Base-by-base conservation (phyloP, 1,140 invertebrate species). In the Chrysomallon squamiferum region DNA sequence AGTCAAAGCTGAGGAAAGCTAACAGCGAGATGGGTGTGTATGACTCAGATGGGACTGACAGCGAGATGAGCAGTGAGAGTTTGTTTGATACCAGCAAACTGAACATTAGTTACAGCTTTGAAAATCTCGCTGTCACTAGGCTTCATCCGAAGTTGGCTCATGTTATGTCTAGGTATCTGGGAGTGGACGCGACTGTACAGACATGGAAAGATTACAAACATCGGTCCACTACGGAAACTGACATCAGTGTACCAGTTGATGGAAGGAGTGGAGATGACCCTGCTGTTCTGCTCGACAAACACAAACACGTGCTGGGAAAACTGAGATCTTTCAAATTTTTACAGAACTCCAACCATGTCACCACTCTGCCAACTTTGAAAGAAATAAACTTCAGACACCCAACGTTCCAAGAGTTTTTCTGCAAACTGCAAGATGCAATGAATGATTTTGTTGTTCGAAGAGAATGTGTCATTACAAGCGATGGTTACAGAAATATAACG, bases 391-490 rank as follows among this genome's bases (percentile, higher is more conserved):
- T 71, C 47, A 41, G 29, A 7, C 27, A 29, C 0, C 57, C 65
- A 6, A 63, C 62, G 35, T 45, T 15, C 35, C 35, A 57, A 2
- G 52, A 65, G 0, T 74, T 71, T 29, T 50, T 43, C 25, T 54
- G 43, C 7, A 66, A 56, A 13, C 38, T 72, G 18, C 15, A 67
- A 2, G 43, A 52, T 47, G 60, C 73, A 32, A 54, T 74, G 30
- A 65, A 69, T 45, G 66, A 72, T 13, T 74, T 74, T 57, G 65
- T 74, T 7, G 64, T 74, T 18, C 65, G 73, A 9, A 74, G 72
- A 60, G 73, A 74, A 49, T 59, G 62, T 5, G 62, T 74, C 4
- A 63, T 69, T 18, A 72, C 73, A 4, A 67, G 61, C 25, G 47
- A 62, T 35, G 47, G 47, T 25, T 47, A 25, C 7, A 64, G 67